Evolutionary conservation across 2,797 vertebrate genomes (phyloP), one percentile per base, ranked within the genome.

Genomic region (Myotis myotis): DNA sequence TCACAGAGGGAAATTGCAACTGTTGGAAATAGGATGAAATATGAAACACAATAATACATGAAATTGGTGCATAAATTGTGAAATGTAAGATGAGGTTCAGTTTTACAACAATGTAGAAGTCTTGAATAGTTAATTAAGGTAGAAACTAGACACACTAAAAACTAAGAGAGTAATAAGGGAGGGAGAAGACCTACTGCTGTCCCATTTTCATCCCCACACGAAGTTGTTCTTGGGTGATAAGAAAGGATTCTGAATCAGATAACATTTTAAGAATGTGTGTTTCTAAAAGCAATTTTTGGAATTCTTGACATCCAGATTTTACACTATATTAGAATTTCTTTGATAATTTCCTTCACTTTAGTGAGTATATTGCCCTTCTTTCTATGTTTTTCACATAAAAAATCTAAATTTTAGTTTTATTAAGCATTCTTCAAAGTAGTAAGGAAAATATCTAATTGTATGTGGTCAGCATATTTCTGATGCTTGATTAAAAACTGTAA

Each of bases 371-470:
- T 89, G 53, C 30, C 20, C 7, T 81, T 53, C 16, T 87, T 85
- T 91, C 8, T 90, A 0, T 87, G 33, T 78, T 94, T 95, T 83
- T 90, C 33, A 81, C n/a, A 66, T 41, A 90, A 55, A 85, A 4
- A 90, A 86, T 53, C 49, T 79, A 71, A 94, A 68, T 84, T 91
- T 92, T 92, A 91, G 66, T 94, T 97, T 33, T 90, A 53, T 70
- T 94, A 94, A 85, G 25, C 8, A 44, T 93, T 94, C 22, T 87
- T 78, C 0, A 66, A 11, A 66, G 30, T 47, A 87, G 78, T 33
- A 71, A 44, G 23, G 10, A 17, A 84, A 49, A 49, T 51, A 33
- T 51, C 23, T 91, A 55, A 41, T 62, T 95, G 49, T 3, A 47
- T 81, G 19, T 44, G 71, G 44, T 74, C 41, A 91, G 33, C 66